A percentile compares a stretch with the other conserved stretches of the same genome.
Evolutionary conservation across 2,888 invertebrate species (phyloP).

Genomic region (Acleris sparsana): DNA sequence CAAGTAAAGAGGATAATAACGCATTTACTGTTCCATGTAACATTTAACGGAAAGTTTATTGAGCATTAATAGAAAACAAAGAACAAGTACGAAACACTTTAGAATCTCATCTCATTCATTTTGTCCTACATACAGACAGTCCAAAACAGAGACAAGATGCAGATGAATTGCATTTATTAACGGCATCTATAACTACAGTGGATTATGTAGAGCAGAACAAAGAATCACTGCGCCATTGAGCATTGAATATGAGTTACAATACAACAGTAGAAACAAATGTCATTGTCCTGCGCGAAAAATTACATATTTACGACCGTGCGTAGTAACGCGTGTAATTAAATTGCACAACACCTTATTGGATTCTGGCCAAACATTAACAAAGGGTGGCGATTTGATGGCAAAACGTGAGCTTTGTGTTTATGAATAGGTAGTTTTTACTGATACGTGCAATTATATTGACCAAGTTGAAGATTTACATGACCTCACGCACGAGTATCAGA

Average conservation of each 20-base stretch:
- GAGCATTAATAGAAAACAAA: too few relatives aligned
- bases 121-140: too few relatives aligned
- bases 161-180: neutral
- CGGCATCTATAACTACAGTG: neutral
- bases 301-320: conserved; percentile 23
- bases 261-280: conserved; percentile 15
- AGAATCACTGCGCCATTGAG: conserved; percentile 9
- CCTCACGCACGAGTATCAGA: neutral
- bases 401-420: conserved; percentile 21
- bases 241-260: neutral
- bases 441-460: neutral
- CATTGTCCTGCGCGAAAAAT: conserved; percentile 33
- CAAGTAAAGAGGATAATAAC: neutral
- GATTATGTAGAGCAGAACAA: conserved; percentile 7
- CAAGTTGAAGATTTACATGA: neutral
- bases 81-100: too few relatives aligned
- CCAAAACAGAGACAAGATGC: too few relatives aligned
- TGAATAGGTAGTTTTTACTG: neutral
- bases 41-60: too few relatives aligned
- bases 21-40: too few relatives aligned
- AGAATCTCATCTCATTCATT: too few relatives aligned
- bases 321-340: conserved; percentile 31
- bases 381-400: conserved; percentile 18
- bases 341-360: conserved; percentile 33
- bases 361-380: conserved; percentile 27